These are phyloP conservation scores for Ameiurus melas DNA, from an alignment of 2,113 vertebrate genomes.

Conservation along the genomic window DNA sequence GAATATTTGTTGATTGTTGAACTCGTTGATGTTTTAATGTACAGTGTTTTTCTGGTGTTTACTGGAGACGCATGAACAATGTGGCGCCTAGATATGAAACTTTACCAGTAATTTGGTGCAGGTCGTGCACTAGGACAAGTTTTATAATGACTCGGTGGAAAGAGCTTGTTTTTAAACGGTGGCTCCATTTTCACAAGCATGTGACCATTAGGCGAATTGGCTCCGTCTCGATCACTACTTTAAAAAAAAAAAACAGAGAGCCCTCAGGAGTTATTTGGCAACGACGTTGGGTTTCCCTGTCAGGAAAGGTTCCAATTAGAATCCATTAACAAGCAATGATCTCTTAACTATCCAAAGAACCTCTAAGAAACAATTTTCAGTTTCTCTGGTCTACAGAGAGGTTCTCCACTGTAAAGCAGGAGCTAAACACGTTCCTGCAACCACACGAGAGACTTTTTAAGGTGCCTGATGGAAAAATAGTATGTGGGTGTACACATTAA, in stretches of 20 bases:
- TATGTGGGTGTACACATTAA: not conserved
- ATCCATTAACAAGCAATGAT: not conserved
- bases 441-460: not conserved
- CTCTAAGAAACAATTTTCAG: not conserved
- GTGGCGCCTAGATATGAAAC: not conserved
- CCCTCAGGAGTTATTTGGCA: slow-evolving; percentile 6
- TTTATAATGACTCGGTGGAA: not conserved
- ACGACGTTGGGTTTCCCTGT: not conserved
- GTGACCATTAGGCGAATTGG: not conserved
- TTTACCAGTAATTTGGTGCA: not conserved
- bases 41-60: not conserved
- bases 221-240: not conserved
- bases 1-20: not conserved
- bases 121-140: not conserved
- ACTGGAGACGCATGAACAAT: not conserved
- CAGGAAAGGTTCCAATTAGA: not conserved
- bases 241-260: not conserved
- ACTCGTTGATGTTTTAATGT: not conserved
- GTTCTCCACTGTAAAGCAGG: not conserved
- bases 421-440: not conserved
- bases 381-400: not conserved
- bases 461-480: not conserved
- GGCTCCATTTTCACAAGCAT: not conserved
- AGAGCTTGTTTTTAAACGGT: not conserved
- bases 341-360: not conserved